phyloP scores from a whole-genome alignment of 2,113 vertebrate species.

The Rhynchomys soricoides region DNA sequence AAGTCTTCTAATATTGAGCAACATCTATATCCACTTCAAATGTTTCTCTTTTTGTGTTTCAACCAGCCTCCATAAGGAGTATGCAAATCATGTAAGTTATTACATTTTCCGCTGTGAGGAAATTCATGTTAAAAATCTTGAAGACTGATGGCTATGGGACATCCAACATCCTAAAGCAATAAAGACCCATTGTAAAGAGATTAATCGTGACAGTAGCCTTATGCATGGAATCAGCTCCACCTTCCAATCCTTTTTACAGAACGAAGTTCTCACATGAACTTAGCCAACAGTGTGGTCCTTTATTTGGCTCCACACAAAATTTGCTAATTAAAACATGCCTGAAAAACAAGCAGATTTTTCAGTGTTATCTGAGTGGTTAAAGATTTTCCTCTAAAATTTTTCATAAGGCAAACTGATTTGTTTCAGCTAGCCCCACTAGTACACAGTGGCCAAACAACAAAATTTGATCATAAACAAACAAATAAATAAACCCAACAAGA shows the following conservation, averaged over 20 bases:
- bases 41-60: not conserved
- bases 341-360: conserved; percentile 38
- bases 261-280: not conserved
- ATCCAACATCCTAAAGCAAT: not conserved
- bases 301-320: conserved; percentile 2
- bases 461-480: not conserved
- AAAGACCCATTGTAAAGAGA: not conserved
- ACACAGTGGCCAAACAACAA: conserved; percentile 38
- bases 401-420: not conserved
- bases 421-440: not conserved
- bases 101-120: not conserved
- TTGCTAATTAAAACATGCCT: conserved; percentile 23
- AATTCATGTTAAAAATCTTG: not conserved
- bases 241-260: not conserved
- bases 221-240: not conserved
- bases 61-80: not conserved
- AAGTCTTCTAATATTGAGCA: not conserved
- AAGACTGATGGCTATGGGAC: not conserved
- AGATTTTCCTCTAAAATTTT: not conserved
- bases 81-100: not conserved
- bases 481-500: not conserved
- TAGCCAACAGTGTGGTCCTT: not conserved
- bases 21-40: not conserved
- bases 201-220: not conserved
- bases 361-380: conserved; percentile 41